Percentiles rank a stretch among this genome's conserved stretches.
phyloP scores from a whole-genome alignment of 2,888 invertebrate genomes.

The Dicycla oo region DNA sequence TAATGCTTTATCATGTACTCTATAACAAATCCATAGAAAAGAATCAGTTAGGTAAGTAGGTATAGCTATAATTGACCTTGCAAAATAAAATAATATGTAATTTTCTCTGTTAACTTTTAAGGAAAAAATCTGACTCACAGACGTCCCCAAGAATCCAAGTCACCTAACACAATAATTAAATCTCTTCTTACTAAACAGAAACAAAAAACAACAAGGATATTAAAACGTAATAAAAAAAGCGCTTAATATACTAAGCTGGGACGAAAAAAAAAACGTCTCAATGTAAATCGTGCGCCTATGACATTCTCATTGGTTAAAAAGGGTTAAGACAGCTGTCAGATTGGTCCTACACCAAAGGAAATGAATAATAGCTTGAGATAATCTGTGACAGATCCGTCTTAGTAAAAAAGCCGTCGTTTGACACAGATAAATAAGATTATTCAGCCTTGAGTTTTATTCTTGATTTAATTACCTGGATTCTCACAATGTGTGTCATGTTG shows the following conservation, averaged over 20 bases:
- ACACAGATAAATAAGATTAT: conserved; percentile 89
- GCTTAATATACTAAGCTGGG: conserved; percentile 73
- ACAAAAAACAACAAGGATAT: conserved; percentile 70
- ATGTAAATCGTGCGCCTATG: conserved; percentile 86
- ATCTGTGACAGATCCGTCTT: conserved; percentile 90
- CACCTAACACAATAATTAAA: conserved; percentile 54
- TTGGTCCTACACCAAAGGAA: conserved; percentile 85
- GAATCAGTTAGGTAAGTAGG: not conserved
- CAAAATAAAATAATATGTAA: not conserved
- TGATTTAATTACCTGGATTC: conserved; percentile 89
- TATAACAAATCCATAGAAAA: not conserved
- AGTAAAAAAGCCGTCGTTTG: conserved; percentile 88
- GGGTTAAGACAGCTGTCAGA: conserved; percentile 90
- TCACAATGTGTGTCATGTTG: conserved; percentile 85
- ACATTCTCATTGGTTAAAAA: conserved; percentile 89
- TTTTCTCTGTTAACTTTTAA: conserved; percentile 15
- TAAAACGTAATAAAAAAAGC: conserved; percentile 81
- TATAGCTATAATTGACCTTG: not conserved
- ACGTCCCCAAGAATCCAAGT: conserved; percentile 19
- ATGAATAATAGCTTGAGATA: conserved; percentile 87
- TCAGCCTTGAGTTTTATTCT: conserved; percentile 83
- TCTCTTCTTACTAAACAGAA: conserved; percentile 39
- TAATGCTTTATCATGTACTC: not conserved
- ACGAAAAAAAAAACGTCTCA: conserved; percentile 76
- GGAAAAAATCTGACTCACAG: conserved; percentile 29